phyloP scores from a whole-genome alignment of 2,888 invertebrate genomes.

The Harpalus rubripes region DNA sequence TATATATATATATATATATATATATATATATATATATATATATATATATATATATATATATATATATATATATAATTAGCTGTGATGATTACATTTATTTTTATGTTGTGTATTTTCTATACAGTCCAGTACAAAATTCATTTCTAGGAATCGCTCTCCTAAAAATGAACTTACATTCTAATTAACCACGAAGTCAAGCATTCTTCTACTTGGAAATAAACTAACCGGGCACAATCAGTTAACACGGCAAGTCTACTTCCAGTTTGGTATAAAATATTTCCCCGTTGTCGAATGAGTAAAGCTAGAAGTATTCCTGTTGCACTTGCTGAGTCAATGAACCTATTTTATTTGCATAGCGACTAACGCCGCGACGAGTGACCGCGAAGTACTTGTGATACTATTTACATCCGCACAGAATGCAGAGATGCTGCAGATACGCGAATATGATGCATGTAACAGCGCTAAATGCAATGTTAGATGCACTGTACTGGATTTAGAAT shows the following conservation, averaged over 20 bases:
- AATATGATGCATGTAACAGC: slow-evolving; percentile 26
- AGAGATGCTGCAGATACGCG: slow-evolving; percentile 17
- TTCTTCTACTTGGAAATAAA: not conserved
- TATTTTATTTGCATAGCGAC: slow-evolving; percentile 32
- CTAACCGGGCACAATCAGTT: not conserved
- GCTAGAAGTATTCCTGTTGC: slow-evolving; percentile 5
- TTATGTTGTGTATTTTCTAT: too few species aligned
- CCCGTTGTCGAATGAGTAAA: slow-evolving; percentile 24
- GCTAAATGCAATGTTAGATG: not conserved
- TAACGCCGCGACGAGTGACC: slow-evolving; percentile 23
- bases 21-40: too few species aligned
- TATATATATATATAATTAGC: too few species aligned
- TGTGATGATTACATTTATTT: too few species aligned
- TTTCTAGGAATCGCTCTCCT: too few species aligned
- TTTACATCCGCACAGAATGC: slow-evolving; percentile 29
- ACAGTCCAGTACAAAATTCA: too few species aligned
- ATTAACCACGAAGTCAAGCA: not conserved
- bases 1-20: too few species aligned
- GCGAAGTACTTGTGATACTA: slow-evolving; percentile 8
- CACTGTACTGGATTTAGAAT: not conserved
- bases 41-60: too few species aligned
- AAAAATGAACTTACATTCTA: not conserved
- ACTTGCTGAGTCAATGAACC: slow-evolving; percentile 33
- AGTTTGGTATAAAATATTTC: slow-evolving; percentile 5
- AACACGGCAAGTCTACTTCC: not conserved